Evolutionary conservation across 2,797 vertebrate genomes (phyloP).

Genomic region (Gallirallus australis): DNA sequence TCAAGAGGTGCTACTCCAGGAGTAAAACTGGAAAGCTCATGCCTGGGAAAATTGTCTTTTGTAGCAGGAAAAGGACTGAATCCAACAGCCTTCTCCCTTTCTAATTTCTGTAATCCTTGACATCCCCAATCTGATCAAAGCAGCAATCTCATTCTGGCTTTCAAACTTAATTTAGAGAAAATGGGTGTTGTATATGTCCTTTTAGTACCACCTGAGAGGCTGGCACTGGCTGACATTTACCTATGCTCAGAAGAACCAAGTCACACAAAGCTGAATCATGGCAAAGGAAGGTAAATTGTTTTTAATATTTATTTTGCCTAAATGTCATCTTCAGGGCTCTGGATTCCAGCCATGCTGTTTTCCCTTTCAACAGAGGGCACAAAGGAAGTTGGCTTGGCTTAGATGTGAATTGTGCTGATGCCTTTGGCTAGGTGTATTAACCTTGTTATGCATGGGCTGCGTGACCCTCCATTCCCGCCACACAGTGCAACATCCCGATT

Average conservation of each 20-base stretch:
- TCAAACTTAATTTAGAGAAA: background rate
- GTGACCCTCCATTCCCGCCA: background rate
- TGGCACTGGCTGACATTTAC: background rate
- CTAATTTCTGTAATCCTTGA: background rate
- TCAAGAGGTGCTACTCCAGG: background rate
- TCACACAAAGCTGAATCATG: background rate
- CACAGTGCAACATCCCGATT: rapidly evolving
- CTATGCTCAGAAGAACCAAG: background rate
- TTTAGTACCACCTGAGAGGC: background rate
- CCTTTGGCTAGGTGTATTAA: background rate
- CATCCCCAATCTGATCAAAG: background rate
- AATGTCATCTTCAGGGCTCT: background rate
- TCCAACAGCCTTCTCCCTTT: background rate
- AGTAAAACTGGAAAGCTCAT: background rate
- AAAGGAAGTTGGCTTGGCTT: background rate
- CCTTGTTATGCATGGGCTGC: background rate
- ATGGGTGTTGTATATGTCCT: rapidly evolving
- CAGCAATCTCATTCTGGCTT: background rate
- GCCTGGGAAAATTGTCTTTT: background rate
- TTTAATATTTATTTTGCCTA: background rate
- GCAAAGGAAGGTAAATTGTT: background rate
- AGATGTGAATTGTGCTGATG: background rate
- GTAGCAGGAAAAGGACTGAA: background rate
- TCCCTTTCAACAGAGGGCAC: background rate
- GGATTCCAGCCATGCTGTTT: background rate